A percentile compares a stretch with the other conserved stretches of the same genome.
phyloP scores from a whole-genome alignment of 1,140 invertebrate genomes.

The Conopomorpha cramerella region DNA sequence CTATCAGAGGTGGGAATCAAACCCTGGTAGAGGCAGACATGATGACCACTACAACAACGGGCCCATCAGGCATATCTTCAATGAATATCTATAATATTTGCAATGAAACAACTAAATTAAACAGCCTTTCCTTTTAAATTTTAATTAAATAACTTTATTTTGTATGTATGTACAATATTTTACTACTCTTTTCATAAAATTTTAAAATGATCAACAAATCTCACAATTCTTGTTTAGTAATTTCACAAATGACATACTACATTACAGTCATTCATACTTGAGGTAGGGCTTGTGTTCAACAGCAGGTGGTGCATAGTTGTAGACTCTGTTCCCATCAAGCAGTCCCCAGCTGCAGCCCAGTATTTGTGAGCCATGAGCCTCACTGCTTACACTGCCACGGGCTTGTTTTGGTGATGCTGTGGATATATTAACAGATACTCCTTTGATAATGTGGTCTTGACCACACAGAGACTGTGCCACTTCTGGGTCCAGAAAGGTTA shows the following conservation, averaged over 20 bases:
- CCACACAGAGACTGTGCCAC: constrained; percentile 92
- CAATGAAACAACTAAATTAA: no score
- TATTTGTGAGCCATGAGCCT: no score
- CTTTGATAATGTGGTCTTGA: constrained; percentile 97
- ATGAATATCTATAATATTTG: no score
- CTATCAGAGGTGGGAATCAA: no score
- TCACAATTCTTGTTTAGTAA: constrained; percentile 7
- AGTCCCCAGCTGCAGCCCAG: constrained; percentile 35
- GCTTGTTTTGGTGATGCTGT: constrained; percentile 90
- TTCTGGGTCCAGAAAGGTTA: constrained; percentile 93
- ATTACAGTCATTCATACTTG: constrained; percentile 52
- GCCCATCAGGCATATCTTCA: no score
- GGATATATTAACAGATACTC: constrained; percentile 92
- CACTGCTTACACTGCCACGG: no score
- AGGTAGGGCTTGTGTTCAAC: constrained; percentile 42
- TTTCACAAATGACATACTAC: constrained; percentile 7
- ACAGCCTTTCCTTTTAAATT: no score
- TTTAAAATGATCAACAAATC: constrained; percentile 42
- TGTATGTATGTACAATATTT: constrained; percentile 46
- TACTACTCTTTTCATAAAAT: constrained; percentile 56
- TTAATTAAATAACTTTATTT: constrained; percentile 39
- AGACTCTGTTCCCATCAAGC: no score
- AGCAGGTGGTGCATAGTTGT: constrained; percentile 9
- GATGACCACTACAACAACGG: no score
- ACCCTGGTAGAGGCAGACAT: no score